Conservation (phyloP, 2,113 vertebrate species). For the Cairina moschata region DNA sequence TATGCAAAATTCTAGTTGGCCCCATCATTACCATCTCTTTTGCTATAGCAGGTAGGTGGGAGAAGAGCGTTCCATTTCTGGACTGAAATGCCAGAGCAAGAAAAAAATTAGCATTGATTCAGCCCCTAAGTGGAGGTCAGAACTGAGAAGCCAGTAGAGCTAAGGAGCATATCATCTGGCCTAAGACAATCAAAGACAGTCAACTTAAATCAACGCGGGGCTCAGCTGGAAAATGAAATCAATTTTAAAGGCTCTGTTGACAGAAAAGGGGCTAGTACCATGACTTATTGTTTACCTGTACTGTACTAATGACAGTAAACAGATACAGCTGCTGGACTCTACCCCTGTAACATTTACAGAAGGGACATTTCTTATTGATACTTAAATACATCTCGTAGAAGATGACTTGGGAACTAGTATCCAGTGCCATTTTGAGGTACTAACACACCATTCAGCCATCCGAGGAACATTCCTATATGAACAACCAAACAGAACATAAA, state of each 20-base stretch:
- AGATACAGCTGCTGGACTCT: not conserved
- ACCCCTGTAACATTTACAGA: not conserved
- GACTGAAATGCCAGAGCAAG: not conserved
- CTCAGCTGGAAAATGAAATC: not conserved
- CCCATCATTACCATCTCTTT: not conserved
- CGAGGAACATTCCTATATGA: not conserved
- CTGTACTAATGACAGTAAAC: not conserved
- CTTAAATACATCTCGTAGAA: not conserved
- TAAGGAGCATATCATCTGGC: not conserved
- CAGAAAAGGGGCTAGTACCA: not conserved
- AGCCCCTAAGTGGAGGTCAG: not conserved
- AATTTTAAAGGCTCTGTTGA: not conserved
- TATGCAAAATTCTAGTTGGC: not conserved
- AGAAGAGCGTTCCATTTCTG: not conserved
- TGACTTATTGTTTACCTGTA: rapidly evolving
- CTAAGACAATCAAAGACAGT: conserved; percentile 11
- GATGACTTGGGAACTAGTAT: not conserved
- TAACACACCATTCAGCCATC: not conserved
- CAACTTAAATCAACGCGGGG: not conserved
- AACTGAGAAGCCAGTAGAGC: not conserved
- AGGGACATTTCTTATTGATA: not conserved
- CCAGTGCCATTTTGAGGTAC: not conserved
- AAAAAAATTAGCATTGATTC: not conserved
- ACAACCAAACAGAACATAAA: not conserved
- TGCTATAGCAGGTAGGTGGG: not conserved